Base-by-base conservation (phyloP, 2,113 vertebrate species). In the Xerus inauris region DNA sequence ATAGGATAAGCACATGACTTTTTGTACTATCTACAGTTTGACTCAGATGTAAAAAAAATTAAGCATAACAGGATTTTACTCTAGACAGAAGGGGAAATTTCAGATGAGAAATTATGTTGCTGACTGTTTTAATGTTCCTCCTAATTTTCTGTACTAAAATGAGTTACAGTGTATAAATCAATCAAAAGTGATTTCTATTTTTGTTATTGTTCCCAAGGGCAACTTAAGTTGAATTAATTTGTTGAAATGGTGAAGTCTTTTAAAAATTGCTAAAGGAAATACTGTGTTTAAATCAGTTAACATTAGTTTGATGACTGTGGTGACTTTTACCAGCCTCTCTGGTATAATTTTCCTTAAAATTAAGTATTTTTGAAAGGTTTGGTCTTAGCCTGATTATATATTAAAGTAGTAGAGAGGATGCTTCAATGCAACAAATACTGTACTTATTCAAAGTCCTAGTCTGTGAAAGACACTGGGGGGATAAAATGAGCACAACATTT, bases 161-260 rank as follows among this genome's bases (percentile, higher is more conserved):
- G 71, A 85, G 79, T 80, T 95, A 89, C 57, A 86, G 86, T 71
- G 75, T 69, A 71, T 94, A 82, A 89, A 92, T 96, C 90, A 91
- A 77, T 95, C 57, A 96, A 87, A 94, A 91, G 67, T 94, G 35
- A 65, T 79, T 94, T 96, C 57, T 94, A 59, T 84, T 92, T 96
- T 91, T 94, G 47, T 89, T 95, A 89, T 95, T 82, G 67, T 77
- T 95, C 92, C 95, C 90, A 73, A 96, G 89, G 75, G 64, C 85
- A 84, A 42, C 40, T 59, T 94, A 86, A 73, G 38, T 92, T 94
- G 84, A 96, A 89, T 96, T 94, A 96, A 96, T 93, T 94, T 16
- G 19, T 65, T 62, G 75, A 64, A 96, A 79, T 10, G 8, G 40
- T 91, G 11, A 91, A 83, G 35, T 80, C n/a, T 87, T 91, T 86